A percentile compares a stretch with the other conserved stretches of the same genome.
Evolutionary conservation across 2,113 vertebrate genomes (phyloP).

Genomic region (Rhinolophus sinicus): DNA sequence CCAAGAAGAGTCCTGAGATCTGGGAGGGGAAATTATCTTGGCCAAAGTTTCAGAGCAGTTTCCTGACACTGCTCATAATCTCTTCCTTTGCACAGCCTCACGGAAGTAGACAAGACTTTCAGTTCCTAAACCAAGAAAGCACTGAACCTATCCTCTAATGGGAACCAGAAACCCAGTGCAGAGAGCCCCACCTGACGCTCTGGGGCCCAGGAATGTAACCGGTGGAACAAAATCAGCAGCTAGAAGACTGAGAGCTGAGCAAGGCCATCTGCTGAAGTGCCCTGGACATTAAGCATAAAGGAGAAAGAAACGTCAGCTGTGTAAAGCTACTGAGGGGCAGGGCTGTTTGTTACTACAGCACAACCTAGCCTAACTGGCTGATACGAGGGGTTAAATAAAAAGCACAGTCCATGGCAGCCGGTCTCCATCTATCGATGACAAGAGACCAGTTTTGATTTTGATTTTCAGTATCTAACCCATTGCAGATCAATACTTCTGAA

Average conservation of each 20-base stretch:
- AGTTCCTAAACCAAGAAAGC: background rate
- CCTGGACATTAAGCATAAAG: background rate
- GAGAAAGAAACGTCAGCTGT: accelerated
- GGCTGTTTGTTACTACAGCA: background rate
- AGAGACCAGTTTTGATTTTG: background rate
- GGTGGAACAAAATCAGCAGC: accelerated
- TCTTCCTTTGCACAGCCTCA: background rate
- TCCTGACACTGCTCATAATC: background rate
- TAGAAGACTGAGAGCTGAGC: background rate
- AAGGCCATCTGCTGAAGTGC: background rate
- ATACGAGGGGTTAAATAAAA: no score
- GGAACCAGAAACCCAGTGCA: background rate
- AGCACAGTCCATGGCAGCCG: background rate
- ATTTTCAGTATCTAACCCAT: background rate
- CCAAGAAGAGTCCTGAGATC: background rate
- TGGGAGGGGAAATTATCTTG: background rate
- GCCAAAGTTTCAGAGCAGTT: background rate
- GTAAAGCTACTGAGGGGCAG: accelerated
- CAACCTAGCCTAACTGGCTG: background rate
- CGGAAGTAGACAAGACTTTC: background rate
- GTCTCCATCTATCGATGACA: background rate
- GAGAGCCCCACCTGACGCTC: background rate
- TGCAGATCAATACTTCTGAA: background rate
- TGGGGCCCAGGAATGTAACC: no score
- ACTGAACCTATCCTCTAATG: background rate